These are phyloP conservation scores for Axea sp. DNA, from an alignment of 2,888 invertebrate species.

Conservation along the genomic window DNA sequence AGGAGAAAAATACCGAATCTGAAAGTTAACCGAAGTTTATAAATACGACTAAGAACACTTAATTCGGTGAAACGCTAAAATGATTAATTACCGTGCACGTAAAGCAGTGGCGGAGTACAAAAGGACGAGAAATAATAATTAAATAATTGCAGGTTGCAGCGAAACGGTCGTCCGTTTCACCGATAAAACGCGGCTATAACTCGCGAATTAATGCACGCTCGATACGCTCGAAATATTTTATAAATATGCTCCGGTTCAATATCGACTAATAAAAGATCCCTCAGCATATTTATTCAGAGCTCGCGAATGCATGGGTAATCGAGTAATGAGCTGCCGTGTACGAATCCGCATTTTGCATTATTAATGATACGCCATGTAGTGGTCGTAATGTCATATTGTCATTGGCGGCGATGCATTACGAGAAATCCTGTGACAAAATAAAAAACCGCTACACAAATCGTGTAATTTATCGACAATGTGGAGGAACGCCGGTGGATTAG, in stretches of 20 bases:
- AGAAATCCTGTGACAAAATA: slow-evolving; percentile 54
- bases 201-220: slow-evolving; percentile 57
- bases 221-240: slow-evolving; percentile 62
- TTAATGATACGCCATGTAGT: slow-evolving; percentile 53
- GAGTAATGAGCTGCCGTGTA: slow-evolving; percentile 61
- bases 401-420: slow-evolving; percentile 59
- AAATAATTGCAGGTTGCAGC: slow-evolving; percentile 47
- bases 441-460: slow-evolving; percentile 33
- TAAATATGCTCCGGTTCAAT: slow-evolving; percentile 62
- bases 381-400: slow-evolving; percentile 61
- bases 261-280: slow-evolving; percentile 62
- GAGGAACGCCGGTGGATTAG: slow-evolving; percentile 31
- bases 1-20: too few species aligned
- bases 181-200: slow-evolving; percentile 55
- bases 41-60: too few species aligned
- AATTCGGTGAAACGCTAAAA: slow-evolving; percentile 1
- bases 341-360: slow-evolving; percentile 58
- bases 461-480: slow-evolving; percentile 55
- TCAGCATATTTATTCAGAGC: slow-evolving; percentile 57
- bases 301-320: slow-evolving; percentile 61
- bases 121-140: slow-evolving; percentile 47
- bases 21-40: too few species aligned
- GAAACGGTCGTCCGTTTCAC: slow-evolving; percentile 44
- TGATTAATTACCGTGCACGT: slow-evolving; percentile 28
- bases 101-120: slow-evolving; percentile 9